phyloP scores from a whole-genome alignment of 2,888 invertebrate species.

The Vandiemenella viatica region DNA sequence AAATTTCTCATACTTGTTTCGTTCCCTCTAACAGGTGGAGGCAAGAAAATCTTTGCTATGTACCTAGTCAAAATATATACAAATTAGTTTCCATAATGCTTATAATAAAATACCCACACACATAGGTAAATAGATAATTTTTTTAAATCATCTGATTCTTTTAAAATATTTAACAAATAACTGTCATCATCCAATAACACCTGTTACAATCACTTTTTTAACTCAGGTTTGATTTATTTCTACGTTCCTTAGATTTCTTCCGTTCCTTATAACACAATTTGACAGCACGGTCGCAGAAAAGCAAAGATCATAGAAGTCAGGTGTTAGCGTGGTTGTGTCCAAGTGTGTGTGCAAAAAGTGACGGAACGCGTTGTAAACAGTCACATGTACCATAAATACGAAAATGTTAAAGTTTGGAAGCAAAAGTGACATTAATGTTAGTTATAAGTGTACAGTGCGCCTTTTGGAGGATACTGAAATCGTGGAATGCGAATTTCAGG shows the following conservation, averaged over 20 bases:
- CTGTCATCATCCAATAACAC: conserved; percentile 16
- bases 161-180: too few species aligned
- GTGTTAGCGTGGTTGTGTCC: neutral
- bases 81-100: too few species aligned
- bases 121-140: too few species aligned
- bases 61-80: too few species aligned
- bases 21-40: conserved; percentile 4
- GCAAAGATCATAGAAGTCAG: neutral
- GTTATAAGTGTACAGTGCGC: conserved; percentile 76
- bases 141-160: too few species aligned
- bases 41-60: conserved; percentile 10
- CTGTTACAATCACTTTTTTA: conserved; percentile 18
- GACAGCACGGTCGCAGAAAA: too few species aligned
- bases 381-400: conserved; percentile 13
- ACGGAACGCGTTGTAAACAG: neutral
- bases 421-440: conserved; percentile 60
- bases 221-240: conserved; percentile 12
- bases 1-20: conserved; percentile 8
- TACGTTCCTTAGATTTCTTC: conserved; percentile 10
- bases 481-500: conserved; percentile 85
- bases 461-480: conserved; percentile 82
- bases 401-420: conserved; percentile 40
- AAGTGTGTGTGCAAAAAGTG: neutral
- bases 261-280: conserved; percentile 8
- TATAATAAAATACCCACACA: too few species aligned